Base-by-base conservation (phyloP, 1,140 invertebrate species). In the Lucilia sericata region DNA sequence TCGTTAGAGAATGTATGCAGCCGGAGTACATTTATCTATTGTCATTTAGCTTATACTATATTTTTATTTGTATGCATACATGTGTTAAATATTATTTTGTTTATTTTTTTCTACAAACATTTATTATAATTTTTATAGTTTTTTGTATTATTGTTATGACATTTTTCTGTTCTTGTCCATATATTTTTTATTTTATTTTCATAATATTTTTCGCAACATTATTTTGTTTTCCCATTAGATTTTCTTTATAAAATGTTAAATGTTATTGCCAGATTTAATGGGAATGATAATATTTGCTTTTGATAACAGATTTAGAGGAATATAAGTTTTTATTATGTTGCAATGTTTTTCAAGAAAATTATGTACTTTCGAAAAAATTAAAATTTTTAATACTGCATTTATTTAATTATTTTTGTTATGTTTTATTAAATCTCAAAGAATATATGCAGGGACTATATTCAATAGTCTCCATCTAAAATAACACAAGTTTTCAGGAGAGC, bases 131-230 rank as follows among this genome's bases (percentile, higher is more conserved):
- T 47, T 78, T 78, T 78, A 78, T 47, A 78, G 75, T 78, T 78
- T 78, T 78, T 60, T 78, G 42, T 78, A 25, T 78, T 78, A 78
- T 78, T 80, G 42, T 80, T 80, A 80, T 80, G 14, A 14, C 19
- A 2, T 49, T 80, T 10, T 78, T 19, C 42, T 78, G 75, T 78
- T 78, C 34, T 42, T n/a, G 30, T 78, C 42, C 75, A 78, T 80
- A 76, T 80, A 80, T 19, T 80, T 80, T 30, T 51, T 80, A 80
- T 80, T 80, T 80, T 80, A 49, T 80, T 49, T 19, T 49, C 49
- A 70, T 70, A 70, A 10, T 70, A 19, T 70, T 55, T 55, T 17
- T 55, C 17, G 12, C 17, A 17, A 55, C 12, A 55, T 55, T 0
- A 17, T 55, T 55, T 55, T 55, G 51, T 55, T 55, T 55, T n/a